Percentiles rank a stretch among this genome's conserved stretches.
phyloP scores from a whole-genome alignment of 2,888 invertebrate species.

The Cactoblastis cactorum region DNA sequence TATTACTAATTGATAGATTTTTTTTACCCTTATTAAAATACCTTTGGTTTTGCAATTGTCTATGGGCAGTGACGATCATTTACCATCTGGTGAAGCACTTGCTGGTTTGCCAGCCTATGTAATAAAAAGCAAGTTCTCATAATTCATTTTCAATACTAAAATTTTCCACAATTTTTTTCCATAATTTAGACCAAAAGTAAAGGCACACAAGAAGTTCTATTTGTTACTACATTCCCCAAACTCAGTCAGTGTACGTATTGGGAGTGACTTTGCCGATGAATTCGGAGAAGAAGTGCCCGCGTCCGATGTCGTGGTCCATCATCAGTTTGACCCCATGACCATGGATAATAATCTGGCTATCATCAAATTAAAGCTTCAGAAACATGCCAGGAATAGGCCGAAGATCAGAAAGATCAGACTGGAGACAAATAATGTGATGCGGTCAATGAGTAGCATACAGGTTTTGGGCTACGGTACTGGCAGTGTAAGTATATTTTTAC shows the following conservation, averaged over 20 bases:
- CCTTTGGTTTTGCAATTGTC: too few relatives aligned
- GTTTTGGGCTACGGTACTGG: background rate
- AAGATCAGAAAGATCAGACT: constrained; percentile 46
- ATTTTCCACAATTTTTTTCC: background rate
- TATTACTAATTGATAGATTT: too few relatives aligned
- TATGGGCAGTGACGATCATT: too few relatives aligned
- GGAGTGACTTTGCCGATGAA: constrained; percentile 45
- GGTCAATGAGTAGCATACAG: background rate
- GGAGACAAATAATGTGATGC: constrained; percentile 13
- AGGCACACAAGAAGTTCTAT: too few relatives aligned
- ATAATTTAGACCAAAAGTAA: background rate
- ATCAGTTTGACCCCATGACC: constrained; percentile 48
- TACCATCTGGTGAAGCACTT: too few relatives aligned
- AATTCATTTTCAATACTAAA: too few relatives aligned
- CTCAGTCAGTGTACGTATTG: constrained; percentile 38
- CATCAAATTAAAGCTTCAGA: constrained; percentile 39
- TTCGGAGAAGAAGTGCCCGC: constrained; percentile 52
- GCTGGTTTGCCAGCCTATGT: too few relatives aligned
- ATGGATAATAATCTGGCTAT: constrained; percentile 53
- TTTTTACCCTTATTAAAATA: too few relatives aligned
- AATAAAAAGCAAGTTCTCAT: too few relatives aligned
- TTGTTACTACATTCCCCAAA: background rate
- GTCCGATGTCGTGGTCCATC: constrained; percentile 59
- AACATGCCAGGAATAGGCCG: constrained; percentile 30
- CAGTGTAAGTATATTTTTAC: background rate